Evolutionary conservation across 2,888 invertebrate species (phyloP).

Genomic region (Zaprionus bogoriensis): DNA sequence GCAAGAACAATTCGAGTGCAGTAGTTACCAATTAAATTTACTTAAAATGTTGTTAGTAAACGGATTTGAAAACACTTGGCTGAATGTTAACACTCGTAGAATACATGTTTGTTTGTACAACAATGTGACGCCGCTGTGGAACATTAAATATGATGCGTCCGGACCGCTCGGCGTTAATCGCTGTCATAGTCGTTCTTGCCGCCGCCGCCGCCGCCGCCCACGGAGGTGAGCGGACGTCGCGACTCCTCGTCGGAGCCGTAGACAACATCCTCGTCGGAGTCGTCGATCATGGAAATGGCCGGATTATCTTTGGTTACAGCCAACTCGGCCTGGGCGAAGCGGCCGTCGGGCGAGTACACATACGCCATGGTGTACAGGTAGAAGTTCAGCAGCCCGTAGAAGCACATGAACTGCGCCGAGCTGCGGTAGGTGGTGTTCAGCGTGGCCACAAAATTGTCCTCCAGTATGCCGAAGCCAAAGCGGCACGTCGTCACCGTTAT

Average conservation of each 20-base stretch:
- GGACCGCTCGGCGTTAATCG: conserved; percentile 84
- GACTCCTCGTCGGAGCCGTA: conserved; percentile 96
- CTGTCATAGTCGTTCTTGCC: conserved; percentile 87
- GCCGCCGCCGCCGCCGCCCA: conserved; percentile 86
- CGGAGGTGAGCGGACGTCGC: conserved; percentile 90
- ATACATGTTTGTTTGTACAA: conserved; percentile 41
- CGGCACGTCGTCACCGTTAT: conserved; percentile 90
- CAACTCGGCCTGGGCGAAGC: conserved; percentile 91
- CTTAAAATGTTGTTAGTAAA: conserved; percentile 23
- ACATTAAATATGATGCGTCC: conserved; percentile 41
- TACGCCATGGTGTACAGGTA: conserved; percentile 97
- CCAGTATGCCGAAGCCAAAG: conserved; percentile 94
- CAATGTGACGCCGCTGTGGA: conserved; percentile 39
- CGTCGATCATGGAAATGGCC: conserved; percentile 98
- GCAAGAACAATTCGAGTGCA: no score
- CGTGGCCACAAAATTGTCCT: conserved; percentile 96
- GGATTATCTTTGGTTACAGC: conserved; percentile 98
- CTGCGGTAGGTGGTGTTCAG: conserved; percentile 94
- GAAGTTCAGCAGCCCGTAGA: conserved; percentile 96
- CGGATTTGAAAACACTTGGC: conserved; percentile 37
- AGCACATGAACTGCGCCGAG: conserved; percentile 97
- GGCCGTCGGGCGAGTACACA: conserved; percentile 94
- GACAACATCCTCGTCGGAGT: conserved; percentile 98
- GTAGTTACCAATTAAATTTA: conserved; percentile 26
- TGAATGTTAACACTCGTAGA: conserved; percentile 28